phyloP scores from a whole-genome alignment of 1,140 invertebrate species.

The Cheumatopsyche charites region DNA sequence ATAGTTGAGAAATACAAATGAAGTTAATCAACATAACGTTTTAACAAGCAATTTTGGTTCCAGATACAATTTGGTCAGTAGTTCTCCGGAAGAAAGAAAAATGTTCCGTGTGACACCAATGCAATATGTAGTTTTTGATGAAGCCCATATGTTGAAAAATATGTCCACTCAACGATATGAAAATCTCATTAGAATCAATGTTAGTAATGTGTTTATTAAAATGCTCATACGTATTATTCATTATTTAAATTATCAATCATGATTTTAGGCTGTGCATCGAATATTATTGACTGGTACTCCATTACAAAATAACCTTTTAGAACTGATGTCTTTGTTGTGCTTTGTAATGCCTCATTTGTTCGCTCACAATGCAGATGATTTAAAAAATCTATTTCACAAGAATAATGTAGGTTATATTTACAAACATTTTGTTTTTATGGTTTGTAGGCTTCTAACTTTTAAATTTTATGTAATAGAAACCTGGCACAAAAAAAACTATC shows the following conservation, averaged over 20 bases:
- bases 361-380: constrained; percentile 82
- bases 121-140: constrained; percentile 95
- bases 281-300: constrained; percentile 91
- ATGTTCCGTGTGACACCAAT: constrained; percentile 89
- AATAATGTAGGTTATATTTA: constrained; percentile 62
- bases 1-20: not conserved
- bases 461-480: constrained; percentile 29
- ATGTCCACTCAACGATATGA: constrained; percentile 92
- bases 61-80: constrained; percentile 65
- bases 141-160: constrained; percentile 98
- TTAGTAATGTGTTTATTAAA: constrained; percentile 52
- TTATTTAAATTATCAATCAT: constrained; percentile 14
- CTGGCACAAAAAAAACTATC: constrained; percentile 50
- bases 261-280: constrained; percentile 76
- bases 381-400: constrained; percentile 86
- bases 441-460: constrained; percentile 5
- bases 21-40: too few relatives aligned
- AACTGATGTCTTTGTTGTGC: constrained; percentile 92
- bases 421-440: constrained; percentile 26
- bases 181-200: constrained; percentile 86
- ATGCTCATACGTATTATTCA: too few relatives aligned
- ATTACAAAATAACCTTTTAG: constrained; percentile 93
- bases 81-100: constrained; percentile 85
- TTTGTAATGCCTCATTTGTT: constrained; percentile 98
- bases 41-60: constrained; percentile 14